A percentile compares a stretch with the other conserved stretches of the same genome.
phyloP scores from a whole-genome alignment of 2,797 vertebrate species.

The Anolis apletophallus region DNA sequence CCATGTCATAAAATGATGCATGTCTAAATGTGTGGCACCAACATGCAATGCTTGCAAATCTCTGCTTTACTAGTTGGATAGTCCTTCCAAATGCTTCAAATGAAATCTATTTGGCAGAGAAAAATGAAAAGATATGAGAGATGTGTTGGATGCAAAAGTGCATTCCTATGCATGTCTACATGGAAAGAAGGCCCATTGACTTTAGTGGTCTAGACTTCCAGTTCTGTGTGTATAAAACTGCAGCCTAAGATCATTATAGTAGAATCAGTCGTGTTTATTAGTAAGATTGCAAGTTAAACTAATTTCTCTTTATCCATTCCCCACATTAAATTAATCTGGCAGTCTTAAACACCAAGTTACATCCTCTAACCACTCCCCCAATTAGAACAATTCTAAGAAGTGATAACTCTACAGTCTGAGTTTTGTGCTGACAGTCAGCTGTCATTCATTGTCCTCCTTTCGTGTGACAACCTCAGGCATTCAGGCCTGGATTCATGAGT shows the following conservation, averaged over 20 bases:
- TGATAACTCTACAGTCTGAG: conserved; percentile 76
- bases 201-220: not conserved
- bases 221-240: not conserved
- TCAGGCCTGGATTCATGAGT: conserved; percentile 81
- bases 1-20: no score
- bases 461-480: conserved; percentile 82
- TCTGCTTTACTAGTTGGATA: conserved; percentile 37
- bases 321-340: conserved; percentile 1
- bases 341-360: conserved; percentile 48
- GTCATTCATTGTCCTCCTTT: conserved; percentile 86
- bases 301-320: not conserved
- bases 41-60: no score
- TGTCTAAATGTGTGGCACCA: no score
- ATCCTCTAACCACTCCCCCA: conserved; percentile 32
- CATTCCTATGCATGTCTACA: conserved; percentile 24
- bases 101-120: conserved; percentile 55
- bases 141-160: conserved; percentile 47
- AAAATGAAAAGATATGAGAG: conserved; percentile 46
- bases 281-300: not conserved
- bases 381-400: conserved; percentile 73
- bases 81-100: conserved; percentile 56
- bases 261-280: not conserved
- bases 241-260: not conserved
- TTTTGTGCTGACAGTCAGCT: conserved; percentile 85
- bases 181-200: not conserved